A percentile compares a stretch with the other conserved stretches of the same genome.
Conservation (phyloP, 1,140 invertebrate species). For the Melipona quadrifasciata region DNA sequence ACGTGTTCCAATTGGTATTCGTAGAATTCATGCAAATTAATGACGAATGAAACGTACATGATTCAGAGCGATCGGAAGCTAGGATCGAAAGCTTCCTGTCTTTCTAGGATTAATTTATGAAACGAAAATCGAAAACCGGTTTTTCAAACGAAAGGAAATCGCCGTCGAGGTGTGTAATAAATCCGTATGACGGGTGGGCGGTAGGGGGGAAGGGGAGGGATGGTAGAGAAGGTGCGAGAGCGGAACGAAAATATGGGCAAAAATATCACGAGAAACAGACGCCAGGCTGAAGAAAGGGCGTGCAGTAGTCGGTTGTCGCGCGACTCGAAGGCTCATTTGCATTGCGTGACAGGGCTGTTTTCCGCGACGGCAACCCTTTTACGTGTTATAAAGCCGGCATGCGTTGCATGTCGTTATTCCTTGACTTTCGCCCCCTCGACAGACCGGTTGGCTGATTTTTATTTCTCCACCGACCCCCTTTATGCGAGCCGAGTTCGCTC, state of each 20-base stretch:
- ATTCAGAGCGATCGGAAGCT: too few species aligned
- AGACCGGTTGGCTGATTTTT: constrained; percentile 39
- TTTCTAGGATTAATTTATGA: too few species aligned
- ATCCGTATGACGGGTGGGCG: neutral
- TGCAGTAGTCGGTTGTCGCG: constrained; percentile 39
- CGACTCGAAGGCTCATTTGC: constrained; percentile 71
- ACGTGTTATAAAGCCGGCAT: constrained; percentile 64
- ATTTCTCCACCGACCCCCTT: constrained; percentile 33
- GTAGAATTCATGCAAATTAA: too few species aligned
- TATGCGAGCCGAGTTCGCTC: constrained; percentile 8
- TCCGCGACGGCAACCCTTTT: constrained; percentile 65
- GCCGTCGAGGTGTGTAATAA: neutral
- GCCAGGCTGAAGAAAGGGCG: neutral
- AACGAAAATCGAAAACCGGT: too few species aligned
- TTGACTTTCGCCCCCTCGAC: constrained; percentile 40
- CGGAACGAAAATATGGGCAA: constrained; percentile 1
- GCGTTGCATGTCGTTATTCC: constrained; percentile 72
- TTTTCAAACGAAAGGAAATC: too few species aligned
- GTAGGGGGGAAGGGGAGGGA: too few species aligned
- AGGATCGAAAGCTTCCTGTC: too few species aligned
- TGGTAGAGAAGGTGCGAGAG: neutral
- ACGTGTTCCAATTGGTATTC: too few species aligned
- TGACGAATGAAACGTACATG: too few species aligned
- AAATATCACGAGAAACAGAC: constrained; percentile 14
- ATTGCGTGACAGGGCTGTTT: constrained; percentile 76